Percentiles rank a stretch among this genome's conserved stretches.
Conservation (phyloP, 2,113 vertebrate genomes). For the pig (Sus scrofa) region DNA sequence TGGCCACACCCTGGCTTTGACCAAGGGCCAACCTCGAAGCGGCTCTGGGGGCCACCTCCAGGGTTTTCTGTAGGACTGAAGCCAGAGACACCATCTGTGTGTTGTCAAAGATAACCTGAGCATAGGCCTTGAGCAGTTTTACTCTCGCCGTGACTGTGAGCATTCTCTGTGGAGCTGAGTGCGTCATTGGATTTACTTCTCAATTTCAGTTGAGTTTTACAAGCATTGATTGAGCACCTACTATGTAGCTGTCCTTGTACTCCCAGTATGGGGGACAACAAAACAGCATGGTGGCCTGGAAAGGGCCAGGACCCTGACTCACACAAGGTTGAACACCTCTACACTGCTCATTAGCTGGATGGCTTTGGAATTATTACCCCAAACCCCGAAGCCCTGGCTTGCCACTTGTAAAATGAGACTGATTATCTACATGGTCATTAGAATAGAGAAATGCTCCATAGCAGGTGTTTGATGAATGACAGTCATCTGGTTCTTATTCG, state of each 20-base stretch:
- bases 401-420: neutral
- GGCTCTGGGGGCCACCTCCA: neutral
- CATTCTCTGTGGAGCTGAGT: neutral
- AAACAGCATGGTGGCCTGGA: neutral
- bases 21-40: neutral
- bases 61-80: neutral
- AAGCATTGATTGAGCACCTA: neutral
- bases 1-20: neutral
- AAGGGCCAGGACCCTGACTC: neutral
- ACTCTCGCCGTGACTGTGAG: neutral
- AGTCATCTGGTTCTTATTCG: neutral
- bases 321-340: neutral
- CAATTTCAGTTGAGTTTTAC: neutral
- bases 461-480: neutral
- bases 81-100: neutral
- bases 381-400: neutral
- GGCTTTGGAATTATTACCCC: neutral
- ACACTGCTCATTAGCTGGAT: neutral
- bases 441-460: neutral
- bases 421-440: neutral
- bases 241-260: neutral
- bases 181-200: neutral
- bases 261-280: neutral
- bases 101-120: neutral
- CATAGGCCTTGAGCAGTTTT: neutral